Base-by-base conservation (phyloP, 2,797 vertebrate species). In the Megalops cyprinoides region DNA sequence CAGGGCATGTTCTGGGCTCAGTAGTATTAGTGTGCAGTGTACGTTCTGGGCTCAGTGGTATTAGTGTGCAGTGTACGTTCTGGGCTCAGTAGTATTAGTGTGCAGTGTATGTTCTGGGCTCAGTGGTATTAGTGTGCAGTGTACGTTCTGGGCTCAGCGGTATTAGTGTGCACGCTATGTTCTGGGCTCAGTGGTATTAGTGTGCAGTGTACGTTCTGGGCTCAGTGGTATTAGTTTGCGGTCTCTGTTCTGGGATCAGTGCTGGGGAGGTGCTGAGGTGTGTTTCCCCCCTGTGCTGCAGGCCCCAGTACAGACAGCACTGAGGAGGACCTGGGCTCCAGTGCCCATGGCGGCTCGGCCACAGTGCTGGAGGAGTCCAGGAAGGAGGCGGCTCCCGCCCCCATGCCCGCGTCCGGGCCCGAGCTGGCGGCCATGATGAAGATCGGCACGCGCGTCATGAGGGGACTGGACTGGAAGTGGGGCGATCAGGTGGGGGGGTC, bases 391-490 rank as follows among this genome's bases (percentile, higher is more conserved):
- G 85, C 95, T 0, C 97, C 97, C 0, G 88, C 95, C 9, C 98
- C 97, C 1, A 93, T 98, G 20, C 98, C 98, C 0, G 97, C 96
- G 37, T 98, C 98, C 0, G 98, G 98, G 10, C 98, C 98, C 1
- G 98, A 99, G 81, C 92, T 99, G 67, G 98, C 98, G 31, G 94
- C 97, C 79, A 96, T 98, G 97, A 99, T 99, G 98, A 99, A 99
- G 93, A 98, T 99, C 77, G 97, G 98, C 83, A 98, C 97, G 83
- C 94, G 98, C 80, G 98, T 99, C 74, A 98, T 98, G 95, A 96
- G 98, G 89, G 98, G 98, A 4, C 96, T 98, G 0, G 98, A 99
- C 89, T 99, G 98, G 98, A 99, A 99, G 78, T 99, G 98, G 98
- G 98, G 98, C 42, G 98, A 99, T 90, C 98, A 99, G 97, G 98